These are phyloP conservation scores for Andrena praecox DNA, from an alignment of 2,888 invertebrate species.

Conservation along the genomic window DNA sequence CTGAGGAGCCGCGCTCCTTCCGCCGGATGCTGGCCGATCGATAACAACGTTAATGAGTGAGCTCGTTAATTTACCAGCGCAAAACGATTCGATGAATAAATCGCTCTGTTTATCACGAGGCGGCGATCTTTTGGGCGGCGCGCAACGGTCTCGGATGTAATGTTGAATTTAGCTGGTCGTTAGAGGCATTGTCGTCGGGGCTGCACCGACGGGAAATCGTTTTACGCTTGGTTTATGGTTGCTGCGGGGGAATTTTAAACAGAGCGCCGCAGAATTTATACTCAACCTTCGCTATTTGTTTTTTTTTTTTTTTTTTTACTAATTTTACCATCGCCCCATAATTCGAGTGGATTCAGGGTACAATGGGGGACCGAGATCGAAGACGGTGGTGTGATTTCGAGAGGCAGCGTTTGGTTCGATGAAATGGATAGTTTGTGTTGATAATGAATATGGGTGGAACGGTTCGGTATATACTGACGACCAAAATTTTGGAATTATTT, in stretches of 20 bases:
- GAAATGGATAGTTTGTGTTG: no score
- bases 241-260: constrained; percentile 28
- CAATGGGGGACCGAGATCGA: no score
- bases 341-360: no score
- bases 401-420: no score
- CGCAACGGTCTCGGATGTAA: constrained; percentile 8
- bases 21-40: constrained; percentile 8
- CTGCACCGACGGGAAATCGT: constrained; percentile 31
- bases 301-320: no score
- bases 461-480: no score
- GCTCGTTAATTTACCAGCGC: constrained; percentile 48
- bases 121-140: constrained; percentile 33
- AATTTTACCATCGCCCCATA: no score
- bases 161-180: constrained; percentile 45
- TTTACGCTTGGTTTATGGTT: constrained; percentile 43
- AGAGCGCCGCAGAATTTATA: constrained; percentile 7
- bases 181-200: constrained; percentile 41
- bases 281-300: background rate
- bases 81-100: constrained; percentile 44
- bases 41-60: constrained; percentile 40
- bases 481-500: no score
- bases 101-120: constrained; percentile 28
- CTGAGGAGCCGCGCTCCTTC: background rate
- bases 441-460: no score
- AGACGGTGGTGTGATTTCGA: no score